Base-by-base conservation (phyloP, 2,888 invertebrate species). In the Apotomis turbidana region DNA sequence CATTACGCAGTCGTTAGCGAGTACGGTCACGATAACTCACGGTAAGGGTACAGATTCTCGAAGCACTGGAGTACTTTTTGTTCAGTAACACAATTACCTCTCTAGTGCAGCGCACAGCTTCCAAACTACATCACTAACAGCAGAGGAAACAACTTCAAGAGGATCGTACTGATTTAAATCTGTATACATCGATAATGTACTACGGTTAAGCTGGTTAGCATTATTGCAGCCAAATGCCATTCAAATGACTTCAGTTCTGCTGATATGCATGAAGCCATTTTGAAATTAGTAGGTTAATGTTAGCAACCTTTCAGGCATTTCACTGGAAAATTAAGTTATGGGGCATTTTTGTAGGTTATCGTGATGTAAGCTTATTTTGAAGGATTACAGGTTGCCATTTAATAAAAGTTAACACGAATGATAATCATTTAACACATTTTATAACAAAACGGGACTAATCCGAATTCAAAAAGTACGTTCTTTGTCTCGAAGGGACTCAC, bases 11-110 rank as follows among this genome's bases (percentile, higher is more conserved):
- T 27, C 27, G 27, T 2, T 27, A 27, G 27, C 27, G 27, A 27
- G 27, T 27, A 27, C 27, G 27, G 27, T 27, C 27, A 27, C 27
- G 27, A 2, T 27, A 27, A 27, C 27, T 15, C 15, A 15, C 15
- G 15, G 15, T 15, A 15, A 15, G 15, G 15, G 15, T 15, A 15
- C 15, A 15, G 15, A 15, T 15, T 15, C 15, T 15, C 15, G 15
- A 1, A 0, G 0, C 15, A 15, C 15, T 1, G 15, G 0, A 15
- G 78, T 78, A 80, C 80, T 83, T 84, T 86, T 88, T 89, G 88
- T 88, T 84, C 82, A 76, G 70, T 63, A 81, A 82, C 83, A 88
- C 88, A 89, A 88, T 86, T 85, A 84, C 80, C 78, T 70, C 78
- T 70, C 69, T 5, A 9, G 15, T 52, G 68, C 58, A 68, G 27